Evolutionary conservation across 2,797 vertebrate species (phyloP).

Genomic region (Peromyscus attwateri): DNA sequence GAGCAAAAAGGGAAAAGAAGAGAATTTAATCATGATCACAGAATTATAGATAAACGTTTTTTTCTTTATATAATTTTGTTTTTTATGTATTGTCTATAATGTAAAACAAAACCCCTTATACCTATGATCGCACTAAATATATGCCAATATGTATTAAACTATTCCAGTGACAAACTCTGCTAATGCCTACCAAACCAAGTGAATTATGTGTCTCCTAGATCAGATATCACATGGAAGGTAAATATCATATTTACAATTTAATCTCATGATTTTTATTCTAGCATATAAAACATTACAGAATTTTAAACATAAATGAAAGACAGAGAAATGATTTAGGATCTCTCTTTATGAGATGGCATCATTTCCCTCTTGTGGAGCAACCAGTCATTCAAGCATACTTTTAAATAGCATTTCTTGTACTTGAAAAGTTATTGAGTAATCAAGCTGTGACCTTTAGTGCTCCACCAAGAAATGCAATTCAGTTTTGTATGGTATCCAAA

Average conservation of each 20-base stretch:
- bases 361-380: constrained; percentile 42
- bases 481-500: constrained; percentile 91
- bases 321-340: background rate
- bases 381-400: constrained; percentile 65
- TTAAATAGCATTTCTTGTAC: constrained; percentile 86
- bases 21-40: constrained; percentile 19
- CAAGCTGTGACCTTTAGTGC: constrained; percentile 94
- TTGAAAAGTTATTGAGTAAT: constrained; percentile 89
- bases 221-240: background rate
- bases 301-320: constrained; percentile 1
- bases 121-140: background rate
- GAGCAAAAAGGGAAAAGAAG: background rate
- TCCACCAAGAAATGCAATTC: constrained; percentile 92
- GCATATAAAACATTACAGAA: background rate
- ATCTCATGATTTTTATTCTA: constrained; percentile 37
- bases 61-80: background rate
- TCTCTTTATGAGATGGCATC: background rate
- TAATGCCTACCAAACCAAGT: constrained; percentile 1
- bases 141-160: background rate
- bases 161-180: background rate
- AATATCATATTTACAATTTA: constrained; percentile 52
- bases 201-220: constrained; percentile 47
- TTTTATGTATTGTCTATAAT: background rate
- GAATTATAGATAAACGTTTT: background rate
- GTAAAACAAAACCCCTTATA: background rate